Conservation (phyloP, 2,113 vertebrate genomes). For the Xiphorhynchus elegans region DNA sequence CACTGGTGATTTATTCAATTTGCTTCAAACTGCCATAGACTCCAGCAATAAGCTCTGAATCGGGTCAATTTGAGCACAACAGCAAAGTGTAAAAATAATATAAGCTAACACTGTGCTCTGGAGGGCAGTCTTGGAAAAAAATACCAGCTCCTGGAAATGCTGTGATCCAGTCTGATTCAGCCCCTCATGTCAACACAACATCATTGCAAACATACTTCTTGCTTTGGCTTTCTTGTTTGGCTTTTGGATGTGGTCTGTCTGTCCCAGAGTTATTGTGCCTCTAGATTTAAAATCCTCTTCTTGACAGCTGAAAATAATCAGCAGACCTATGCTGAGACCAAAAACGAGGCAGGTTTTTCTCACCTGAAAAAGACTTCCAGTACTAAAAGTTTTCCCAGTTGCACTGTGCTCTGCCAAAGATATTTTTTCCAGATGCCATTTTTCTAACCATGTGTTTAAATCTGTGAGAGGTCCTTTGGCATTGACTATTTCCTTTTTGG, state of each 20-base stretch:
- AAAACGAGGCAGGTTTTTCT: constrained; percentile 16
- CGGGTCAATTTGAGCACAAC: not conserved
- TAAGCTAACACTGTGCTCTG: not conserved
- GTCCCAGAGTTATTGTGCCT: not conserved
- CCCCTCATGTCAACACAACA: not conserved
- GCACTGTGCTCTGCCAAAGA: not conserved
- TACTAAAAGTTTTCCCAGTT: not conserved
- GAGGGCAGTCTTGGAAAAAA: not conserved
- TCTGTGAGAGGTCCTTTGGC: not conserved
- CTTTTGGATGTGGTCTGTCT: not conserved
- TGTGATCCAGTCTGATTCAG: not conserved
- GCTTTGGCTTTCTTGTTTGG: not conserved
- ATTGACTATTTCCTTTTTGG: not conserved
- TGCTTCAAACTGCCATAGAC: not conserved
- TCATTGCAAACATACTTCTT: not conserved
- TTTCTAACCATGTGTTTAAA: not conserved
- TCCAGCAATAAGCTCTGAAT: not conserved
- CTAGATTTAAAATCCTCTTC: not conserved
- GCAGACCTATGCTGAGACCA: not conserved
- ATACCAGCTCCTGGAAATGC: not conserved
- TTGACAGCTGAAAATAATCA: not conserved
- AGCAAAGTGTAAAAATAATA: not conserved
- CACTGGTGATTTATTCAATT: not conserved
- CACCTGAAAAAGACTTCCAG: not conserved
- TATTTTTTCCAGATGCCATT: constrained; percentile 17